Base-by-base conservation (phyloP, 1,140 invertebrate species). In the Listronotus oregonensis region DNA sequence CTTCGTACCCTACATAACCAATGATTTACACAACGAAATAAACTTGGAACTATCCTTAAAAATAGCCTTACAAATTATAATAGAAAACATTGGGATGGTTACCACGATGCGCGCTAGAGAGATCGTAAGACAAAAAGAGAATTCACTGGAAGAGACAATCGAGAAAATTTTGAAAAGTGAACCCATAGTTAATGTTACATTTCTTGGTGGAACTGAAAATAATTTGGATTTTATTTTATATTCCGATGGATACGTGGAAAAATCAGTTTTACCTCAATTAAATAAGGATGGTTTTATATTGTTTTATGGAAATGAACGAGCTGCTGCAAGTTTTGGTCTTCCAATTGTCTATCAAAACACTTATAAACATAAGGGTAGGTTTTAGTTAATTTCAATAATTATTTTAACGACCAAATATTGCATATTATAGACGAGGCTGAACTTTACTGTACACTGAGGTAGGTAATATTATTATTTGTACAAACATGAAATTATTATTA, bases 21-120 rank as follows among this genome's bases (percentile, higher is more conserved):
- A 78, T 51, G 75, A 81, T 0, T 69, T 82, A 8, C 80, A 82
- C 12, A 86, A 87, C 70, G 85, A 88, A 74, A 80, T 83, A 0
- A 80, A 84, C 12, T 84, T 83, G 57, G 82, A 84, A 0, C 86
- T 84, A 59, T 87, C 88, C 2, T 73, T 92, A 1, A 83, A 82
- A 4, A 82, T 85, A 18, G 77, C 84, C 12, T 70, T 91, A 6
- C 89, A 96, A 72, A 78, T 92, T 15, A 87, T 89, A 0, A 76
- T 89, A 14, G 94, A 97, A 97, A 97, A 97, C 12, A 75, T 82
- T 17, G 81, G 81, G 14, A 82, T 85, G 0, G 73, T 87, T 0
- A 90, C 89, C 70, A 49, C 1, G 1, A 73, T 96, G 2, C 93
- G 90, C 71, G 82, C 89, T 12, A 80, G 86, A 5, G 95, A 97